phyloP scores from a whole-genome alignment of 2,888 invertebrate genomes.

The Phasia obesa region DNA sequence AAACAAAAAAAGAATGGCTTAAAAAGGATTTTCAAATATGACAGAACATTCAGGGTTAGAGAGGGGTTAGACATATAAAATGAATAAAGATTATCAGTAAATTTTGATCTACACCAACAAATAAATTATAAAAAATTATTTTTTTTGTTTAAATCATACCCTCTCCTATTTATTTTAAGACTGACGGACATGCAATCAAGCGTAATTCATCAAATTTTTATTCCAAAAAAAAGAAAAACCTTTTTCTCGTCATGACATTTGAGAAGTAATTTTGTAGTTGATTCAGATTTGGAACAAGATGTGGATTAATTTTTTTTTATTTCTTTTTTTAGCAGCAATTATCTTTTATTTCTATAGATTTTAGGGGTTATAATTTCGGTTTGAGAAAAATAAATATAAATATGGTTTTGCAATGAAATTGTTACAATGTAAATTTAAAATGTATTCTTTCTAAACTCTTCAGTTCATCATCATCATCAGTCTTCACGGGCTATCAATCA shows the following conservation, averaged over 20 bases:
- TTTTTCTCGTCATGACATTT: slow-evolving; percentile 34
- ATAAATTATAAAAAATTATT: background rate
- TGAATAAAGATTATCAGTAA: slow-evolving; percentile 15
- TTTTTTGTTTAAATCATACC: background rate
- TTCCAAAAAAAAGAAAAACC: background rate
- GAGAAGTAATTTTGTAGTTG: slow-evolving; percentile 4
- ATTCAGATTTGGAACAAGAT: slow-evolving; percentile 1
- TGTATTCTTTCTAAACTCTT: slow-evolving; percentile 7
- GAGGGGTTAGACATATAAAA: slow-evolving; percentile 7
- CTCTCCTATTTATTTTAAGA: background rate
- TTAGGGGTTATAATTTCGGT: slow-evolving; percentile 52
- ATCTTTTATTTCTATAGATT: slow-evolving; percentile 41
- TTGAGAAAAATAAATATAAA: background rate
- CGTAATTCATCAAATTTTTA: slow-evolving; percentile 55
- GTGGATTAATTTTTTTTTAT: slow-evolving; percentile 22
- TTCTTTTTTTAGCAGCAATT: slow-evolving; percentile 53
- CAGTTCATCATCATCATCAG: background rate
- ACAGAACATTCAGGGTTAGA: slow-evolving; percentile 24
- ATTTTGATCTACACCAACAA: slow-evolving; percentile 22
- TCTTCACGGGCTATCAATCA: slow-evolving; percentile 52
- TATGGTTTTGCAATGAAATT: background rate
- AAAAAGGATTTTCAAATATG: slow-evolving; percentile 61
- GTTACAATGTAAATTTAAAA: slow-evolving; percentile 35
- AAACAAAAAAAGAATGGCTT: slow-evolving; percentile 36
- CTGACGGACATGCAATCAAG: slow-evolving; percentile 50